Conservation (phyloP, 1,140 invertebrate genomes). For the Papilio glaucus region DNA sequence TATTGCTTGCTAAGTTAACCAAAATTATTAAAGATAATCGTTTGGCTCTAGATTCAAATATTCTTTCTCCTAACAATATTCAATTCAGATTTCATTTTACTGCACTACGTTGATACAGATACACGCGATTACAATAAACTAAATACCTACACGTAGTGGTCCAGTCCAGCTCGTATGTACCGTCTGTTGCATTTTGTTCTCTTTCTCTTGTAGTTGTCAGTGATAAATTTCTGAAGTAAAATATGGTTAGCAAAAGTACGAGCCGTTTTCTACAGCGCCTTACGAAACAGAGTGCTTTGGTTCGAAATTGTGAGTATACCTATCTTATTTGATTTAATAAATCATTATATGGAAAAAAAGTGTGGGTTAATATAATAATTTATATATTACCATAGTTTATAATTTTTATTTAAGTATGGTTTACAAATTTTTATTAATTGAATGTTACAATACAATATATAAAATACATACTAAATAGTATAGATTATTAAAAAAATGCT, state of each 20-base stretch:
- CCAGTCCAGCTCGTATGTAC: not conserved
- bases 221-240: constrained; percentile 16
- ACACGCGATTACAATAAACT: not conserved
- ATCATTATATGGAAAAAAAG: not conserved
- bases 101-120: constrained; percentile 5
- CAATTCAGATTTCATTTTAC: not conserved
- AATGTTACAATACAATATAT: not conserved
- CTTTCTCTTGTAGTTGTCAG: constrained; percentile 32
- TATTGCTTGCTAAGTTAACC: not conserved
- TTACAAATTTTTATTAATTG: not conserved
- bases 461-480: not conserved
- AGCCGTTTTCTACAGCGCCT: constrained; percentile 27
- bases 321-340: not conserved
- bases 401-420: not conserved
- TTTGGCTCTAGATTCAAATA: not conserved
- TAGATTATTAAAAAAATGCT: not conserved
- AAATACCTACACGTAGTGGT: too few species aligned
- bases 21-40: not conserved
- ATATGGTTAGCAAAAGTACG: constrained; percentile 31
- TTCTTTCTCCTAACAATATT: too few species aligned
- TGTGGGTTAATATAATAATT: not conserved
- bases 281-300: constrained; percentile 10
- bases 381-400: not conserved
- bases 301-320: constrained; percentile 30
- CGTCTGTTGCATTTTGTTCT: constrained; percentile 22